These are phyloP conservation scores for Apus apus DNA, from an alignment of 2,113 vertebrate species.

Conservation along the genomic window DNA sequence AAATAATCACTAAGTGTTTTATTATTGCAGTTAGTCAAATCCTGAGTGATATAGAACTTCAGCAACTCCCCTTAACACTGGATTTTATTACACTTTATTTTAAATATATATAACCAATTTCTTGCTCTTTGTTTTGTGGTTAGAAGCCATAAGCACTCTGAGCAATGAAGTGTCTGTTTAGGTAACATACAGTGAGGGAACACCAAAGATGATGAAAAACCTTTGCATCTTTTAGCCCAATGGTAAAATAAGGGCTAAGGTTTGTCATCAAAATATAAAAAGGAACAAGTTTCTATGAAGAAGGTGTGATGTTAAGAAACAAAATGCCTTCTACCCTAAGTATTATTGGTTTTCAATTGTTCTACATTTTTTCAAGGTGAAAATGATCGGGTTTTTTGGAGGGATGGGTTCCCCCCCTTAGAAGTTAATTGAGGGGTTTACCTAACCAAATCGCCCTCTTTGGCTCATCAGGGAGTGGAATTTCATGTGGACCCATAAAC, in stretches of 20 bases:
- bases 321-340: neutral
- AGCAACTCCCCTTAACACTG: neutral
- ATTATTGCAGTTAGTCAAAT: neutral
- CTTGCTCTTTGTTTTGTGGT: neutral
- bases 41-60: neutral
- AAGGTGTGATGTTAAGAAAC: neutral
- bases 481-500: neutral
- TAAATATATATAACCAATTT: neutral
- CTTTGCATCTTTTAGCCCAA: neutral
- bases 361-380: neutral
- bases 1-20: neutral
- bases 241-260: neutral
- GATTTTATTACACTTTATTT: neutral
- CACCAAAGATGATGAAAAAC: neutral
- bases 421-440: neutral
- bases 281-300: neutral
- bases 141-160: neutral
- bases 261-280: neutral
- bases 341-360: neutral
- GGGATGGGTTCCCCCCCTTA: neutral
- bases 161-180: neutral
- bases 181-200: neutral
- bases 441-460: no score
- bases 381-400: no score
- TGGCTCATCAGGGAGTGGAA: neutral